Evolutionary conservation across 2,113 vertebrate species (phyloP).

Genomic region (Paralichthys olivaceus): DNA sequence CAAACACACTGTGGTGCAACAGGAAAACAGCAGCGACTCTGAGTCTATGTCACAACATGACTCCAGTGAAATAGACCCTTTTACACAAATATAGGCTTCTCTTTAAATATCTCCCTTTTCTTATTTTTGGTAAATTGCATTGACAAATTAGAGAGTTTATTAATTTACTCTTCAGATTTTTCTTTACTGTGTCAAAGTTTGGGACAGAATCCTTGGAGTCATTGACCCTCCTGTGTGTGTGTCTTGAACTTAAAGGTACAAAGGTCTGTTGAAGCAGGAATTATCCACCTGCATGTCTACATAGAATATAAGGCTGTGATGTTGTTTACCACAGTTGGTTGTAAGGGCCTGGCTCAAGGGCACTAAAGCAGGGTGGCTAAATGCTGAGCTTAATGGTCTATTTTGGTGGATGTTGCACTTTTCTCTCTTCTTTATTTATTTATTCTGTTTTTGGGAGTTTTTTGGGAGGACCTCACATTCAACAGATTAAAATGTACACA

Average conservation of each 20-base stretch:
- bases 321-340: neutral
- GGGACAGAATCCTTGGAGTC: neutral
- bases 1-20: conserved; percentile 73
- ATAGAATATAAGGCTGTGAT: neutral
- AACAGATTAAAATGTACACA: no score
- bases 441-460: no score
- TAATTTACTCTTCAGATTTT: neutral
- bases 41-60: conserved; percentile 55
- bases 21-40: conserved; percentile 60
- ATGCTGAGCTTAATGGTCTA: no score
- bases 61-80: neutral
- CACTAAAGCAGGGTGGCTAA: neutral
- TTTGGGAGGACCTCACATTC: no score
- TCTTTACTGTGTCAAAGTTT: neutral
- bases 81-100: neutral
- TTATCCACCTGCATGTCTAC: neutral
- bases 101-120: neutral
- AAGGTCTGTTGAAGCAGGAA: neutral
- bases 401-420: no score
- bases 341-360: neutral
- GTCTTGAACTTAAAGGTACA: neutral
- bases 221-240: conserved; percentile 7
- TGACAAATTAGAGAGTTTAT: neutral
- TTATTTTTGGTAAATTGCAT: neutral
- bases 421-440: no score